These are phyloP conservation scores for Apotomis betuletana DNA, from an alignment of 2,888 invertebrate species.

Conservation along the genomic window DNA sequence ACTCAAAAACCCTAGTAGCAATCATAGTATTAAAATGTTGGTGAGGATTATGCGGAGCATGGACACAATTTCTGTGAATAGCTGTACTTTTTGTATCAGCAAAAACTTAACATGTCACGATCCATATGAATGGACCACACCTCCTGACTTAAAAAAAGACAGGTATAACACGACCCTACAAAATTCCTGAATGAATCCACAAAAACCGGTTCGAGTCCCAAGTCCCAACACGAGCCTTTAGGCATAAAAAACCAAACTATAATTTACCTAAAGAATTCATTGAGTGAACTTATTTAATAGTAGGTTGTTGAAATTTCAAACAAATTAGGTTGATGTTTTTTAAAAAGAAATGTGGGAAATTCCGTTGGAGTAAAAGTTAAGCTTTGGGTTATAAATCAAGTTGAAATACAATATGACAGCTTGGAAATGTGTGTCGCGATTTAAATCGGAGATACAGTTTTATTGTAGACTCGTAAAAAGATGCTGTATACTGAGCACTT, in stretches of 20 bases:
- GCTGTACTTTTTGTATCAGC: slow-evolving; percentile 1
- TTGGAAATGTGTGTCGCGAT: slow-evolving; percentile 33
- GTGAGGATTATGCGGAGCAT: no score
- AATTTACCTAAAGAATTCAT: slow-evolving; percentile 39
- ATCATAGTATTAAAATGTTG: no score
- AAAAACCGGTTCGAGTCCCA: slow-evolving; percentile 40
- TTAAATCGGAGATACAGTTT: slow-evolving; percentile 29
- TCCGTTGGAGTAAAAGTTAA: slow-evolving; percentile 32
- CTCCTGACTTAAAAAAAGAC: slow-evolving; percentile 6
- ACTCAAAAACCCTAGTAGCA: no score
- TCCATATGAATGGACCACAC: slow-evolving; percentile 34
- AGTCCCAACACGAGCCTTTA: background rate
- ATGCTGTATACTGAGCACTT: slow-evolving; percentile 1
- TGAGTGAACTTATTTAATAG: slow-evolving; percentile 44
- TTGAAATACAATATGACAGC: slow-evolving; percentile 38
- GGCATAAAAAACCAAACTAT: slow-evolving; percentile 25
- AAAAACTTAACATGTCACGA: slow-evolving; percentile 30
- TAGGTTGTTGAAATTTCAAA: slow-evolving; percentile 18
- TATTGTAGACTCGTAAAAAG: slow-evolving; percentile 22
- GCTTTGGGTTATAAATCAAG: slow-evolving; percentile 34
- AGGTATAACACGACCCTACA: slow-evolving; percentile 36
- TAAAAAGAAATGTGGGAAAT: slow-evolving; percentile 35
- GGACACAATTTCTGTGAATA: no score
- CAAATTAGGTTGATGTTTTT: slow-evolving; percentile 37
- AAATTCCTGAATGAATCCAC: slow-evolving; percentile 43